Conservation (phyloP, 2,888 invertebrate genomes). For the Sylvicola fuscatus region DNA sequence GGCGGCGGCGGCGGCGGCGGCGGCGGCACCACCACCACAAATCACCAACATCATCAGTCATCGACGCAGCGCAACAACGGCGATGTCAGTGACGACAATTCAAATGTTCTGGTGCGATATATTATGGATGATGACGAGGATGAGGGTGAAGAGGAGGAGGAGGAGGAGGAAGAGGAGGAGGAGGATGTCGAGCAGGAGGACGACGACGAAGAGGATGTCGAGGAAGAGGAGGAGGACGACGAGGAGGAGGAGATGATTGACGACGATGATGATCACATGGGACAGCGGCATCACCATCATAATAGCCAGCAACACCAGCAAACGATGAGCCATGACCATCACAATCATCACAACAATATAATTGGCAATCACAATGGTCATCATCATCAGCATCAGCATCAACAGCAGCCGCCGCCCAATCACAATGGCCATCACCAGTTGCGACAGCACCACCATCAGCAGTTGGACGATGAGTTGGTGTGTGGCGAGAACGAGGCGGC, state of each 20-base stretch:
- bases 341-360: background rate
- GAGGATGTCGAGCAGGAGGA: no score
- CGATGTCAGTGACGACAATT: no score
- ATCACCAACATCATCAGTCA: constrained; percentile 6
- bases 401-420: constrained; percentile 1
- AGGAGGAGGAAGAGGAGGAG: no score
- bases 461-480: no score
- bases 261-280: constrained; percentile 6
- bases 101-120: no score
- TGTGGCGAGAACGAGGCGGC: no score
- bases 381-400: constrained; percentile 4
- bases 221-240: constrained; percentile 4
- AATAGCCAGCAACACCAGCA: constrained; percentile 5
- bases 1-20: background rate
- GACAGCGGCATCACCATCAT: constrained; percentile 5
- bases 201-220: no score
- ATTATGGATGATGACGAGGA: constrained; percentile 1
- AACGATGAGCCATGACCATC: constrained; percentile 2
- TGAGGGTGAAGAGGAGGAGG: background rate
- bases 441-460: no score
- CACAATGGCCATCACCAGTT: background rate
- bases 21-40: background rate
- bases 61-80: background rate
- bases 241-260: constrained; percentile 4
- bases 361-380: no score